phyloP scores from a whole-genome alignment of 2,797 vertebrate genomes.

The Vespertilio murinus region DNA sequence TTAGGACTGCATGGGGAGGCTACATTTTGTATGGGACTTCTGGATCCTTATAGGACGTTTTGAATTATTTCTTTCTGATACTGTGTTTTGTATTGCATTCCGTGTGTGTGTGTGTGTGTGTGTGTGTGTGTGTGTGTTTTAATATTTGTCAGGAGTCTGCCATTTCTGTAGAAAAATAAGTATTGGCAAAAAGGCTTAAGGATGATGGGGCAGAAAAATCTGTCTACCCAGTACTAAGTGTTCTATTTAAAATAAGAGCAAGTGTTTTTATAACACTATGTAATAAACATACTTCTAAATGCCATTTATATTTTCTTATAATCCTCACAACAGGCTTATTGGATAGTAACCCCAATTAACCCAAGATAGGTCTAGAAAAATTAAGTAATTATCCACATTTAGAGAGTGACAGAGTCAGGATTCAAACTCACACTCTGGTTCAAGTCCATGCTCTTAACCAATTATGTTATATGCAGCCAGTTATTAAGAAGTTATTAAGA shows the following conservation, averaged over 20 bases:
- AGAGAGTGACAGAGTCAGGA: neutral
- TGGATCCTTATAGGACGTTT: neutral
- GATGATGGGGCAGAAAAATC: neutral
- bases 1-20: neutral
- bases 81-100: neutral
- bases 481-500: too few species aligned
- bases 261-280: neutral
- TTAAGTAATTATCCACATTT: neutral
- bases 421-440: neutral
- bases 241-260: constrained; percentile 11
- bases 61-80: neutral
- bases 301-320: neutral
- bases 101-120: too few species aligned
- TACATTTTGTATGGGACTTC: neutral
- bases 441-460: neutral
- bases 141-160: neutral
- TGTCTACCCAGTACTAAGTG: neutral
- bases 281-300: neutral
- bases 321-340: neutral
- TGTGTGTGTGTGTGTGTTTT: too few species aligned
- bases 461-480: neutral
- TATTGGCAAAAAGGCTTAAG: neutral
- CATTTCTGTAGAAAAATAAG: neutral
- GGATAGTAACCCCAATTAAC: neutral
- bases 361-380: neutral